Conservation (phyloP, 2,113 vertebrate genomes). For the Sminthopsis crassicaudata region DNA sequence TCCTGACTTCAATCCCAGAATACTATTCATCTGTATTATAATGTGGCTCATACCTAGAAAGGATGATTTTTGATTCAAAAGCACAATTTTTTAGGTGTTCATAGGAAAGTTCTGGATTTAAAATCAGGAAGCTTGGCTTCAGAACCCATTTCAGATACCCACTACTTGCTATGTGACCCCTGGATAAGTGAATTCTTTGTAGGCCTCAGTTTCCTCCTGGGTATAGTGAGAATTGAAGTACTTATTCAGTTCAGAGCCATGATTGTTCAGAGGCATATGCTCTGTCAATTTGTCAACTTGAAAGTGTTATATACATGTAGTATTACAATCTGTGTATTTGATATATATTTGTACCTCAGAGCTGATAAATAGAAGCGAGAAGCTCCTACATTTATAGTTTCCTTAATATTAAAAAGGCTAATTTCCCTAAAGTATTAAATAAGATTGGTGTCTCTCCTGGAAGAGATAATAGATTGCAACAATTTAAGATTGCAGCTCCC, state of each 20-base stretch:
- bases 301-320: neutral
- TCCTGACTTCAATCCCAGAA: neutral
- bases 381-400: neutral
- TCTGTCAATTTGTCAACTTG: neutral
- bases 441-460: neutral
- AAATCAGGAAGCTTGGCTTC: neutral
- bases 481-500: neutral
- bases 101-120: neutral
- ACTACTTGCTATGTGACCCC: neutral
- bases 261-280: neutral
- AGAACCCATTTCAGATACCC: neutral
- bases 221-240: neutral
- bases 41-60: neutral
- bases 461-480: neutral
- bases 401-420: conserved; percentile 35
- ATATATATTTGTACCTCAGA: neutral
- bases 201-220: neutral
- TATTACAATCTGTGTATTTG: neutral
- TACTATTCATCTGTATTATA: neutral
- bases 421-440: neutral
- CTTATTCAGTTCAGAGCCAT: neutral
- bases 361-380: neutral
- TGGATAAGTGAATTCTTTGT: neutral
- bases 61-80: neutral
- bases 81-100: neutral